Conservation (phyloP, 2,888 invertebrate genomes). For the Cephus pygmeus region DNA sequence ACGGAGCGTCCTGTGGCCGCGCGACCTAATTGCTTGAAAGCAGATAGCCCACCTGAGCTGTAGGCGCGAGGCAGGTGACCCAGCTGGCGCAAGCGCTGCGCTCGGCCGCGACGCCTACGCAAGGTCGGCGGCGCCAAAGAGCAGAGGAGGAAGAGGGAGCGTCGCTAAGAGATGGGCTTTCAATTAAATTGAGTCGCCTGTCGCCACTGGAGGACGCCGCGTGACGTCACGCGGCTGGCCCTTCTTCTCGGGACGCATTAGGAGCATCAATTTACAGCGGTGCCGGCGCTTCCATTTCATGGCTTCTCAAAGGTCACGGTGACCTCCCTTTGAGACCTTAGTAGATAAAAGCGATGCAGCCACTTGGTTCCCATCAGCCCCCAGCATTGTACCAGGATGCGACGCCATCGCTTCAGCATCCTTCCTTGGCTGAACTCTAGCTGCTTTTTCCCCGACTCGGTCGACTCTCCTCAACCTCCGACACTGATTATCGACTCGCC, state of each 20-base stretch:
- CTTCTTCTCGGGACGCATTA: not conserved
- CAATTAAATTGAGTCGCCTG: constrained; percentile 46
- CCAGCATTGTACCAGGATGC: too few species aligned
- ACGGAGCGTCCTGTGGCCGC: constrained; percentile 21
- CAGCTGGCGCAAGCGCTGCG: not conserved
- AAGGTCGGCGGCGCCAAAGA: constrained; percentile 3
- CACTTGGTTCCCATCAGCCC: not conserved
- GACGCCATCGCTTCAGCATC: not conserved
- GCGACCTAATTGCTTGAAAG: constrained; percentile 54
- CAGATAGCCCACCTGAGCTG: constrained; percentile 24
- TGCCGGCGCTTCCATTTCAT: not conserved
- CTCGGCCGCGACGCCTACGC: too few species aligned
- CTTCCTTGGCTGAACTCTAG: not conserved
- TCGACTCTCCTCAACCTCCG: too few species aligned
- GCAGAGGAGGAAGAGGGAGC: not conserved
- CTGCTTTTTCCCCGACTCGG: too few species aligned
- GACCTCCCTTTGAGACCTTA: not conserved
- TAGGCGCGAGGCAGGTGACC: not conserved
- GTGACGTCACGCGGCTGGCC: too few species aligned
- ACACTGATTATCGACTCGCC: too few species aligned
- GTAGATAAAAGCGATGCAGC: not conserved
- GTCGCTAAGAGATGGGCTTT: constrained; percentile 36
- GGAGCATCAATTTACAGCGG: not conserved
- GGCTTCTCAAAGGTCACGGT: not conserved
- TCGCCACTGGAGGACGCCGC: not conserved